These are phyloP conservation scores for Acanthisitta chloris DNA, from an alignment of 2,113 vertebrate species.

Conservation along the genomic window DNA sequence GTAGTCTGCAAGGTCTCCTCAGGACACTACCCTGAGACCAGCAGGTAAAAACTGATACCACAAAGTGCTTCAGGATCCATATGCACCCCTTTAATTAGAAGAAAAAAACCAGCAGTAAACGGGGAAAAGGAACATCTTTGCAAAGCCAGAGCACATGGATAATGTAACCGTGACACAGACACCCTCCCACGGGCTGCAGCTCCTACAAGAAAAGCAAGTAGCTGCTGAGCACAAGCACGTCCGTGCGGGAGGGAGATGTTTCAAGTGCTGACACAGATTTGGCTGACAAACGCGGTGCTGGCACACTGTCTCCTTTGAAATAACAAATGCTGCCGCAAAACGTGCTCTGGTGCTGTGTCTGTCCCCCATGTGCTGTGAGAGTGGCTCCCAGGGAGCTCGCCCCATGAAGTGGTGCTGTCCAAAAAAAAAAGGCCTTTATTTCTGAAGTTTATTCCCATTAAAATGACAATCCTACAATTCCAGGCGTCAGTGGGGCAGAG, in stretches of 20 bases:
- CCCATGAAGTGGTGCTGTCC: rapidly evolving
- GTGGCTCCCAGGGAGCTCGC: not conserved
- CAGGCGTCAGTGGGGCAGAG: not conserved
- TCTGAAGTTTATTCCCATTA: not conserved
- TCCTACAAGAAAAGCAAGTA: slow-evolving; percentile 42
- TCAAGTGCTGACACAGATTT: slow-evolving; percentile 41
- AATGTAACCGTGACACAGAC: slow-evolving; percentile 7
- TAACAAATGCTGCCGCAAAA: not conserved
- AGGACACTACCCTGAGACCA: not conserved
- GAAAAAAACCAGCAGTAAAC: not conserved
- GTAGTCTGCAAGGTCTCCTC: not conserved
- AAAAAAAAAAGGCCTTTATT: not conserved
- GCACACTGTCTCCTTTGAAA: not conserved
- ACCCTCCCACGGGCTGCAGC: slow-evolving; percentile 45
- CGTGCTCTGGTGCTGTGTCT: not conserved
- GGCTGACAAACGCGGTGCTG: slow-evolving; percentile 6
- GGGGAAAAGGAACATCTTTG: not conserved
- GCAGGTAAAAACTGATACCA: rapidly evolving
- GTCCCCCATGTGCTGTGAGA: not conserved
- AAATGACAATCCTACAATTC: not conserved
- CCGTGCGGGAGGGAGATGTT: not conserved
- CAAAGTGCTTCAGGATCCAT: not conserved
- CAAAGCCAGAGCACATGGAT: not conserved
- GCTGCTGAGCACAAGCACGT: slow-evolving; percentile 21
- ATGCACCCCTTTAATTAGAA: not conserved